These are phyloP conservation scores for Proctacanthus coquilletti DNA, from an alignment of 1,140 invertebrate genomes.

Conservation along the genomic window DNA sequence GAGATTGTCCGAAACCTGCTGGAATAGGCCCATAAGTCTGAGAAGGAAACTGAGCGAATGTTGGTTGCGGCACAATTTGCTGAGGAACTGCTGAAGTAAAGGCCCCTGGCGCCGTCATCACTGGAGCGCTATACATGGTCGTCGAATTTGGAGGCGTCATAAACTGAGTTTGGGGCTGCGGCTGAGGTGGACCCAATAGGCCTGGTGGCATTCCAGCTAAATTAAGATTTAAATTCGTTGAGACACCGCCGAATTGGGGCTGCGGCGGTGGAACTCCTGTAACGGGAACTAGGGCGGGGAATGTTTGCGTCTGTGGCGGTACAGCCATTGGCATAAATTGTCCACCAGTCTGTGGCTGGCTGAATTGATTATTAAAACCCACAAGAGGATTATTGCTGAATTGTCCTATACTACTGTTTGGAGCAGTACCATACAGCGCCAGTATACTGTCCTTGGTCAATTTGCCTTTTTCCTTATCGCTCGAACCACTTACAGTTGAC, in stretches of 20 bases:
- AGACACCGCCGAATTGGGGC: background rate
- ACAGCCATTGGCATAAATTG: too few relatives aligned
- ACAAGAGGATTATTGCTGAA: slow-evolving; percentile 9
- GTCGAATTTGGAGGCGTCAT: slow-evolving; percentile 28
- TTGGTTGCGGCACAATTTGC: background rate
- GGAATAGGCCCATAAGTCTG: background rate
- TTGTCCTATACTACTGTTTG: slow-evolving; percentile 18
- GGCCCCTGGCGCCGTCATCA: slow-evolving; percentile 26
- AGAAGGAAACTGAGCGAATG: background rate
- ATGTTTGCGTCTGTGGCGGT: background rate
- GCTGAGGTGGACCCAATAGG: slow-evolving; percentile 18
- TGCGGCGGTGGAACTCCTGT: background rate
- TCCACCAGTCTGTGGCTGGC: background rate
- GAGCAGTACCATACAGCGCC: slow-evolving; percentile 65
- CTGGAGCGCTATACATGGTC: slow-evolving; percentile 28
- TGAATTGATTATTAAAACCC: slow-evolving; percentile 9
- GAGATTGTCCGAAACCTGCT: slow-evolving; percentile 10
- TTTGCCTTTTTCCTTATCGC: slow-evolving; percentile 57
- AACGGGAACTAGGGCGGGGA: slow-evolving; percentile 3
- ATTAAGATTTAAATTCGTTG: slow-evolving; percentile 4
- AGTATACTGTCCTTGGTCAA: slow-evolving; percentile 89
- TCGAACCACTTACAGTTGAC: slow-evolving; percentile 38
- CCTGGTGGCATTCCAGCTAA: slow-evolving; percentile 25
- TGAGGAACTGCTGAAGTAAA: slow-evolving; percentile 17
- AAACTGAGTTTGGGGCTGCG: slow-evolving; percentile 22